A percentile compares a stretch with the other conserved stretches of the same genome.
These are phyloP conservation scores for Pseudonaja textilis DNA, from an alignment of 2,113 vertebrate genomes.

Conservation along the genomic window DNA sequence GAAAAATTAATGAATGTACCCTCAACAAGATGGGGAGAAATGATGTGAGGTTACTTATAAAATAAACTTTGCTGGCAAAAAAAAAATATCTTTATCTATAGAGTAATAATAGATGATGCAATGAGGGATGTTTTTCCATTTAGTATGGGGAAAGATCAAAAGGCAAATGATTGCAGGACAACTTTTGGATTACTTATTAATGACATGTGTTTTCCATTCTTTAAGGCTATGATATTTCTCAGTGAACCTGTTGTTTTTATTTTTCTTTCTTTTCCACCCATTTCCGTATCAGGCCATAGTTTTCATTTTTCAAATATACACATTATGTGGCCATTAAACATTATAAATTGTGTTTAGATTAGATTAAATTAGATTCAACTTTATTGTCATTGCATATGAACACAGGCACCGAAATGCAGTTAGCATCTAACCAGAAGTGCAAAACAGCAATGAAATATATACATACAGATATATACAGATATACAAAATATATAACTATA, in stretches of 20 bases:
- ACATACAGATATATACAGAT: too few relatives aligned
- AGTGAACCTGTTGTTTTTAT: conserved; percentile 18
- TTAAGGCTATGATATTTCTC: conserved; percentile 7
- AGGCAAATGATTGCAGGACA: conserved; percentile 20
- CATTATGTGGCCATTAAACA: neutral
- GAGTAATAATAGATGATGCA: conserved; percentile 55
- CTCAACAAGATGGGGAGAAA: conserved; percentile 13
- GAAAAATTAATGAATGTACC: conserved; percentile 5
- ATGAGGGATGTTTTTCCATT: conserved; percentile 42
- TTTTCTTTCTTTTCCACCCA: neutral
- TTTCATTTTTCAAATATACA: neutral
- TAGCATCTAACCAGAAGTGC: too few relatives aligned
- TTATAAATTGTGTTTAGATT: neutral
- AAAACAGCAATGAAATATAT: too few relatives aligned
- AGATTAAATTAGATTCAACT: too few relatives aligned
- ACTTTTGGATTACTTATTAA: conserved; percentile 49
- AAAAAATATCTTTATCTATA: conserved; percentile 33
- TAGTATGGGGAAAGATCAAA: conserved; percentile 45
- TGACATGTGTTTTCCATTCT: conserved; percentile 25
- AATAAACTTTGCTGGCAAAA: conserved; percentile 22
- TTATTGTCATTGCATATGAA: too few relatives aligned
- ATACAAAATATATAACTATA: too few relatives aligned
- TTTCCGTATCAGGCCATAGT: neutral
- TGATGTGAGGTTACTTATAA: conserved; percentile 11
- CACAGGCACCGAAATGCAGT: too few relatives aligned